Conservation (phyloP, 2,113 vertebrate genomes). For the Piaya cayana region DNA sequence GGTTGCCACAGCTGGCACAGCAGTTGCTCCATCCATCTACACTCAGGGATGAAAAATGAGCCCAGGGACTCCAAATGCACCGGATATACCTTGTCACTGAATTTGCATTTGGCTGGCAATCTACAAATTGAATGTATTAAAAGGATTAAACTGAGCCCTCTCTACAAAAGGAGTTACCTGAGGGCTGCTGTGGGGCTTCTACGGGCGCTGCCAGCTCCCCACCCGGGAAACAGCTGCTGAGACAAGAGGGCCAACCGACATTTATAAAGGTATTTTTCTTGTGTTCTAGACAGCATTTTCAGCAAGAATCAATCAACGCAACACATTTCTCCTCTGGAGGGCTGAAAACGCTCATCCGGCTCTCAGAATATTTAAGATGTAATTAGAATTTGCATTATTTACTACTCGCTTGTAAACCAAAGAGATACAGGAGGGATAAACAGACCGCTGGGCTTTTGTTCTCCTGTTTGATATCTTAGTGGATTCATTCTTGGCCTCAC, state of each 20-base stretch:
- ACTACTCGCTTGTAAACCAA: not conserved
- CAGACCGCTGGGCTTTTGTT: not conserved
- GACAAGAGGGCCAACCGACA: not conserved
- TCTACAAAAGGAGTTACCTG: not conserved
- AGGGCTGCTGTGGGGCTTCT: not conserved
- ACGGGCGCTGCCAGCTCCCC: not conserved
- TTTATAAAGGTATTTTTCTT: not conserved
- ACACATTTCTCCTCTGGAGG: not conserved
- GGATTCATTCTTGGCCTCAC: not conserved
- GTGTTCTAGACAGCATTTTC: not conserved
- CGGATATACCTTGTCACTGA: not conserved
- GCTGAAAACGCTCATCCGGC: not conserved
- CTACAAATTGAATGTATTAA: not conserved
- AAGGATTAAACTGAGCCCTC: not conserved
- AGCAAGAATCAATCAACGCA: not conserved
- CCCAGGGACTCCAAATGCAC: not conserved
- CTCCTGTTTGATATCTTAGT: not conserved
- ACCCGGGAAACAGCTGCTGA: conserved; percentile 2
- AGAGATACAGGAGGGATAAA: not conserved
- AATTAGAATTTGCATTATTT: not conserved
- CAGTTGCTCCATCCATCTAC: not conserved
- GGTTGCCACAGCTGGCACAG: not conserved
- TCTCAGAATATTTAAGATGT: not conserved
- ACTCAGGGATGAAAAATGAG: not conserved
- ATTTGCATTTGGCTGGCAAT: not conserved